Base-by-base conservation (phyloP, 2,888 invertebrate genomes). In the Alloscopus bannaensis region DNA sequence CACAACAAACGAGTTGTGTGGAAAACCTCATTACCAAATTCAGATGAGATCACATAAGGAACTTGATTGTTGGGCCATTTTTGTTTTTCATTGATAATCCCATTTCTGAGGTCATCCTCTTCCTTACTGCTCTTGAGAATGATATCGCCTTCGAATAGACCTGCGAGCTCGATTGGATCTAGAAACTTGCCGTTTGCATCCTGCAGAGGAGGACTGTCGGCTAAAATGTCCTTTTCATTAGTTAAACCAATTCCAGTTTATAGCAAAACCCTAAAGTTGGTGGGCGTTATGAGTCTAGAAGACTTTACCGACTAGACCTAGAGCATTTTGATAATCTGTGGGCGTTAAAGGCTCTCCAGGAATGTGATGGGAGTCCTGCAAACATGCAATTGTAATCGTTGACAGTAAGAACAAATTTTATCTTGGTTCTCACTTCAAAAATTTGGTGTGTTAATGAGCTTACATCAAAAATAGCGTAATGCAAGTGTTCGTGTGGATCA, bases 271-370 rank as follows among this genome's bases (percentile, higher is more conserved):
- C 13, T 42, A 24, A 2, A 31, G 26, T 24, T 28, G n/a, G 26
- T 47, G 8, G n/a, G n/a, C n/a, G n/a, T n/a, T n/a, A n/a, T n/a
- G n/a, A n/a, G n/a, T n/a, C n/a, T n/a, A n/a, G n/a, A n/a, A n/a
- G n/a, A n/a, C 28, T 65, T 64, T 76, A 76, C 76, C 62, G 6
- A 69, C 69, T 16, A 87, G 36, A 8, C 75, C 77, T 42, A 82
- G 83, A 8, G 87, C 87, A 72, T 86, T 86, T 59, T 85, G 82
- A 76, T 86, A 88, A 78, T 88, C 88, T 6, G 83, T 78, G 0
- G 88, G 88, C 0, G 86, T 85, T 40, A 88, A 76, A n/a, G 87
- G 87, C 78, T 87, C 87, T 8, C 87, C 87, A 3, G 87, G 87
- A 3, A 86, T 80, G 45, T 87, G 66, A 4, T 68, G 42, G 1